A percentile compares a stretch with the other conserved stretches of the same genome.
phyloP scores from a whole-genome alignment of 2,113 vertebrate genomes.

The Neodon shergylaensis region DNA sequence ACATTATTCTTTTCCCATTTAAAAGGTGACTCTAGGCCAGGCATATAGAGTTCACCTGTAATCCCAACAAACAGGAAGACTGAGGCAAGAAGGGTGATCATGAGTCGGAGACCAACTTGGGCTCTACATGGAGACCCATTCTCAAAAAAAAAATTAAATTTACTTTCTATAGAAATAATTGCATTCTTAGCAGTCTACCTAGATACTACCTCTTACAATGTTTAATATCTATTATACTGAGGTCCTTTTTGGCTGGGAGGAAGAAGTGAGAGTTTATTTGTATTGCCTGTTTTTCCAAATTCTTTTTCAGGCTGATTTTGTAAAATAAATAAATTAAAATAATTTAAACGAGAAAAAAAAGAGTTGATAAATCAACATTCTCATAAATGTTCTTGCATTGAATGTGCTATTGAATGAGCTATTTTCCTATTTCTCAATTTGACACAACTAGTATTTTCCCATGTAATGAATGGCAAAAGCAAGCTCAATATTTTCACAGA shows the following conservation, averaged over 20 bases:
- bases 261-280: background rate
- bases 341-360: background rate
- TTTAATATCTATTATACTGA: constrained; percentile 49
- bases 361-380: background rate
- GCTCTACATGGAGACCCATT: background rate
- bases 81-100: background rate
- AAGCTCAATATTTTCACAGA: constrained; percentile 20
- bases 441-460: background rate
- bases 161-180: background rate
- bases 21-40: background rate
- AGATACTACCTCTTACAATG: background rate
- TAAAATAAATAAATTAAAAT: constrained; percentile 8
- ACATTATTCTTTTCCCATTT: background rate
- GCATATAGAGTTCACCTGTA: background rate
- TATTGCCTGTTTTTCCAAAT: constrained; percentile 32
- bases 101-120: background rate
- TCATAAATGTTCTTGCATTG: background rate
- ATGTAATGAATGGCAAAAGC: constrained; percentile 31
- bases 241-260: background rate
- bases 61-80: background rate
- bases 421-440: constrained; percentile 42
- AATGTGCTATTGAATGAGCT: constrained; percentile 34
- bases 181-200: background rate
- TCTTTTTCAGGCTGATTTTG: constrained; percentile 24
- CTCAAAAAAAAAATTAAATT: background rate